These are phyloP conservation scores for Pandemis corylana DNA, from an alignment of 2,888 invertebrate genomes.

Conservation along the genomic window DNA sequence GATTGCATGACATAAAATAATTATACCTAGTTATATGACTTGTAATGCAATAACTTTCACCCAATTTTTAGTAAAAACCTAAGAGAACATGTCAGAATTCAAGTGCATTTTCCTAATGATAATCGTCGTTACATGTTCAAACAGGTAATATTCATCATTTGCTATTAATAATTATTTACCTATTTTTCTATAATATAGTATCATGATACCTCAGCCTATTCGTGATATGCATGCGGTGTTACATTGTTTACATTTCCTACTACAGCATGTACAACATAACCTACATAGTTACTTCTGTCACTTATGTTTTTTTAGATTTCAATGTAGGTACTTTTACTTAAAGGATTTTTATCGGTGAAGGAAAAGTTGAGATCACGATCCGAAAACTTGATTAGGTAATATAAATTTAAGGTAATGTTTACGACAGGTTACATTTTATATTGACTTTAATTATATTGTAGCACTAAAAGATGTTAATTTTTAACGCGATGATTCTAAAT, in stretches of 20 bases:
- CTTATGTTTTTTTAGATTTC: conserved; percentile 18
- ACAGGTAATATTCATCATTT: conserved; percentile 48
- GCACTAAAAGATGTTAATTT: conserved; percentile 29
- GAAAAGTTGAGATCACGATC: conserved; percentile 33
- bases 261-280: conserved; percentile 51
- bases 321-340: conserved; percentile 10
- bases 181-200: conserved; percentile 47
- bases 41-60: not conserved
- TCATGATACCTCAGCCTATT: conserved; percentile 50
- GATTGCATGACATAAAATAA: conserved; percentile 49
- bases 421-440: conserved; percentile 32
- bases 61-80: conserved; percentile 14
- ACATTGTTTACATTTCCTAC: conserved; percentile 31
- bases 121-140: conserved; percentile 48
- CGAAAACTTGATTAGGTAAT: conserved; percentile 6
- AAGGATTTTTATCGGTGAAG: conserved; percentile 24
- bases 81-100: conserved; percentile 47
- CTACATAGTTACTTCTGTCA: conserved; percentile 23
- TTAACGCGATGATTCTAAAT: conserved; percentile 20
- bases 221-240: conserved; percentile 62
- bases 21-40: not conserved
- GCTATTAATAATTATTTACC: conserved; percentile 40
- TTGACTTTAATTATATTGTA: conserved; percentile 34
- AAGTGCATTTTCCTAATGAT: conserved; percentile 47
- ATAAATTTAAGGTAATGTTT: conserved; percentile 26